Percentiles rank a stretch among this genome's conserved stretches.
Evolutionary conservation across 2,113 vertebrate species (phyloP).

Genomic region (Verasper variegatus): DNA sequence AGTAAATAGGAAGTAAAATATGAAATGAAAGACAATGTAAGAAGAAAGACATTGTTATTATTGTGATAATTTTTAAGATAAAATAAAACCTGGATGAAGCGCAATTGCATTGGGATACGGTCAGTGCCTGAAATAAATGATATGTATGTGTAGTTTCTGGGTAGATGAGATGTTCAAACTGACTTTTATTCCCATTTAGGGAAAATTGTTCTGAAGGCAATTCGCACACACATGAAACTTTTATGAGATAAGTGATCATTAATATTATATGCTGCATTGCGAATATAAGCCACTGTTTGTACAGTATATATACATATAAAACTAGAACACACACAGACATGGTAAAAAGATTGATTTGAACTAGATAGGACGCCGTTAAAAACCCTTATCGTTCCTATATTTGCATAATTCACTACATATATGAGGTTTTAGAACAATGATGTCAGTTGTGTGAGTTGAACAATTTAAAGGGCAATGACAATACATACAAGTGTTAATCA

Average conservation of each 20-base stretch:
- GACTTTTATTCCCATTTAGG: too few species aligned
- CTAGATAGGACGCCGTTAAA: too few species aligned
- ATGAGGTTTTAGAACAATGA: not conserved
- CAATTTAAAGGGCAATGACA: not conserved
- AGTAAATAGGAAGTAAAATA: not conserved
- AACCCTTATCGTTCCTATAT: too few species aligned
- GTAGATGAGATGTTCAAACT: not conserved
- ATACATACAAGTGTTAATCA: not conserved
- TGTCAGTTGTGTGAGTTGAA: not conserved
- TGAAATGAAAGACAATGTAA: not conserved
- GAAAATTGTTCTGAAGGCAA: too few species aligned
- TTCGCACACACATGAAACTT: too few species aligned
- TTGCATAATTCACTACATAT: not conserved
- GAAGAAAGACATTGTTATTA: not conserved
- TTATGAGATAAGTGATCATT: too few species aligned
- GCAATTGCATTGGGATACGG: not conserved
- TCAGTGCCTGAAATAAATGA: not conserved
- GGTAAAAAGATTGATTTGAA: too few species aligned
- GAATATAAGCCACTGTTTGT: too few species aligned
- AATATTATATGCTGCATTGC: too few species aligned
- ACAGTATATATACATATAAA: too few species aligned
- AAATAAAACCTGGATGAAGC: not conserved
- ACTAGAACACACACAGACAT: too few species aligned
- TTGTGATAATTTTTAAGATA: not conserved
- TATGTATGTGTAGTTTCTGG: not conserved